These are phyloP conservation scores for Sus scrofa DNA, from an alignment of 2,113 vertebrate species.

Conservation along the genomic window T2T-Sscrofa CM000826.6:17062501-17063000, in stretches of 20 bases:
- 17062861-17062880: background rate
- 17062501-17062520: background rate
- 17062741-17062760: background rate
- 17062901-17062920: constrained; percentile 4
- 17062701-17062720: background rate
- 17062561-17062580: background rate
- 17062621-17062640: background rate
- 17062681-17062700: background rate
- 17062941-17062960: no score
- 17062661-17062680: background rate
- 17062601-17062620: background rate
- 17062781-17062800: background rate
- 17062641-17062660: background rate
- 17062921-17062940: constrained; percentile 5
- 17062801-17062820: background rate
- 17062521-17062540: background rate
- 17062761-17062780: background rate
- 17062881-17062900: background rate
- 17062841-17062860: background rate
- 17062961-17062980: no score
- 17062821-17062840: background rate
- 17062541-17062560: background rate
- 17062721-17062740: background rate
- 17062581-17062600: background rate
- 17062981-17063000: no score